Percentiles rank a stretch among this genome's conserved stretches.
Evolutionary conservation across 1,140 invertebrate species (phyloP).

Genomic region (Adelges cooleyi): DNA sequence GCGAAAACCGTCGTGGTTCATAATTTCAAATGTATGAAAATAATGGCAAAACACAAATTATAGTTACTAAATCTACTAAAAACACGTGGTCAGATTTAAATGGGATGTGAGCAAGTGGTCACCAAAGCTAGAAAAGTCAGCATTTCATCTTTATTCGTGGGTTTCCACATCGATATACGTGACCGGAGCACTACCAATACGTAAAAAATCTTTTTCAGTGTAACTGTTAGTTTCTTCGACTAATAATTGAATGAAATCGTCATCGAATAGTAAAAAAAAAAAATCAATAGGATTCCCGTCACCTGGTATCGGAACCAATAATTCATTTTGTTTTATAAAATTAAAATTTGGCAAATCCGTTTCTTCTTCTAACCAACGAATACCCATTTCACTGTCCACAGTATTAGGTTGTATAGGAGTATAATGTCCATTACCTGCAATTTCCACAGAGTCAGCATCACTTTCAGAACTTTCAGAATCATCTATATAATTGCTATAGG

Average conservation of each 20-base stretch:
- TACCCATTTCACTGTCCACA: not conserved
- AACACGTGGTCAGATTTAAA: too few relatives aligned
- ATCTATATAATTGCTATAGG: not conserved
- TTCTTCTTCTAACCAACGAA: too few relatives aligned
- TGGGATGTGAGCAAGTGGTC: too few relatives aligned
- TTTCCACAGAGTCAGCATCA: not conserved
- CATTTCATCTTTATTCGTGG: constrained; percentile 7
- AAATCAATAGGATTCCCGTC: not conserved
- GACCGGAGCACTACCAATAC: not conserved
- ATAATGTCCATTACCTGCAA: not conserved
- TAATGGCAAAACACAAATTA: too few relatives aligned
- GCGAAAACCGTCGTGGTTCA: too few relatives aligned
- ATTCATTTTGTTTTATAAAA: not conserved
- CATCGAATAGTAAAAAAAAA: not conserved
- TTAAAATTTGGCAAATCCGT: not conserved
- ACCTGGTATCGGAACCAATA: constrained; percentile 1
- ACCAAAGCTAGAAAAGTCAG: not conserved
- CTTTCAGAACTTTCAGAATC: not conserved
- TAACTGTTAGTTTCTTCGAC: not conserved
- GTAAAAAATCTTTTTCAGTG: not conserved
- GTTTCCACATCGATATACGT: not conserved
- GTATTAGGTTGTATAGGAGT: not conserved
- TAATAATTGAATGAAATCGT: not conserved
- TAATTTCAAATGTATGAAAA: too few relatives aligned
- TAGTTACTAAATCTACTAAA: too few relatives aligned